Conservation (phyloP, 2,888 invertebrate species). For the Machimus atricapillus region DNA sequence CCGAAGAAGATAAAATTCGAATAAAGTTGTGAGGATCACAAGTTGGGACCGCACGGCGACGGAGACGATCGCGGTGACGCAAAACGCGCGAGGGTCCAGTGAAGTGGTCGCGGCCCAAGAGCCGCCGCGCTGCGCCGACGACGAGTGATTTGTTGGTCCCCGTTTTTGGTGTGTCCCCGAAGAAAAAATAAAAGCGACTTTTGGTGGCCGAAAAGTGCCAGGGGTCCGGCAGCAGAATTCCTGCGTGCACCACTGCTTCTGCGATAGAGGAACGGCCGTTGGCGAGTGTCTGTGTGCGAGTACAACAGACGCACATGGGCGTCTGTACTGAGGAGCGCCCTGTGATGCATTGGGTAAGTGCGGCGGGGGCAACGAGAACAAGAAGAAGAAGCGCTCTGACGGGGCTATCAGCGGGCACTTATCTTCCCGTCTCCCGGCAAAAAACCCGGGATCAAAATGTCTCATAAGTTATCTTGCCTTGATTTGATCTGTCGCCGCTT, state of each 20-base stretch:
- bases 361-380: neutral
- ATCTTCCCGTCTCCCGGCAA: neutral
- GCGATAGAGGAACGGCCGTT: conserved; percentile 53
- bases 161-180: neutral
- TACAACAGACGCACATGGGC: conserved; percentile 79
- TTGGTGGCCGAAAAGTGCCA: neutral
- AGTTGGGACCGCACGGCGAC: neutral
- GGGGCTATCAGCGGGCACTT: neutral
- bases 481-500: neutral
- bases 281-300: conserved; percentile 61
- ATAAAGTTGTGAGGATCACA: conserved; percentile 4
- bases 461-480: conserved; percentile 16
- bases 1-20: neutral
- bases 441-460: conserved; percentile 9
- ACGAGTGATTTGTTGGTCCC: neutral
- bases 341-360: conserved; percentile 89
- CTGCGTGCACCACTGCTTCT: conserved; percentile 11
- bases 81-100: neutral
- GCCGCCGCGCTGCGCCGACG: neutral
- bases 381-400: neutral
- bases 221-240: neutral
- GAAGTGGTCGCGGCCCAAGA: neutral
- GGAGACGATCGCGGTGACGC: neutral
- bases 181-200: neutral
- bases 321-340: conserved; percentile 87